Conservation (phyloP, 2,113 vertebrate genomes). For the Cyanoramphus novaezelandiae region DNA sequence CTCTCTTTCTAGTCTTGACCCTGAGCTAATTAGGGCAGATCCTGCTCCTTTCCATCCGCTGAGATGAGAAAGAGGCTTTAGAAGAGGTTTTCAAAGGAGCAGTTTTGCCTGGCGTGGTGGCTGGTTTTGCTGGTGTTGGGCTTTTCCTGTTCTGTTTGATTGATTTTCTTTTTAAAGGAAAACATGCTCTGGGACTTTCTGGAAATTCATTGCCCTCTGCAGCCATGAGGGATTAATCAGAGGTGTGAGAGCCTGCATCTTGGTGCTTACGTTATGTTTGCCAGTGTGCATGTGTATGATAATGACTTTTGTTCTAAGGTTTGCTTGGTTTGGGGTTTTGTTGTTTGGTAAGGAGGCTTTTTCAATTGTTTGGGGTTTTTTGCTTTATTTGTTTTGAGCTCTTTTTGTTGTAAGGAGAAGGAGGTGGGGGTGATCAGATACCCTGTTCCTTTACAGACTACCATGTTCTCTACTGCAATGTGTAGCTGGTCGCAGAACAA, state of each 20-base stretch:
- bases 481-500: background rate
- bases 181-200: background rate
- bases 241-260: background rate
- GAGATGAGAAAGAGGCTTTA: background rate
- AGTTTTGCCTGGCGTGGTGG: background rate
- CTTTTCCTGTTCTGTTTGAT: background rate
- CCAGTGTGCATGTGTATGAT: background rate
- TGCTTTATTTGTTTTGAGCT: background rate
- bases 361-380: background rate
- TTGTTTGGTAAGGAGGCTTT: background rate
- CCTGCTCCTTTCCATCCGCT: background rate
- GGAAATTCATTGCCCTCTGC: background rate
- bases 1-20: background rate
- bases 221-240: background rate
- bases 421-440: background rate
- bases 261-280: background rate
- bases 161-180: background rate
- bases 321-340: background rate
- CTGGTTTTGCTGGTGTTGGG: no score
- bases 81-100: background rate
- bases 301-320: background rate
- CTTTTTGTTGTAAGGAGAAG: background rate
- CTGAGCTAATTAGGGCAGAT: background rate
- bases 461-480: rapidly evolving
- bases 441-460: background rate